Conservation (phyloP, 2,797 vertebrate genomes). For the Tiaroga cobitis region DNA sequence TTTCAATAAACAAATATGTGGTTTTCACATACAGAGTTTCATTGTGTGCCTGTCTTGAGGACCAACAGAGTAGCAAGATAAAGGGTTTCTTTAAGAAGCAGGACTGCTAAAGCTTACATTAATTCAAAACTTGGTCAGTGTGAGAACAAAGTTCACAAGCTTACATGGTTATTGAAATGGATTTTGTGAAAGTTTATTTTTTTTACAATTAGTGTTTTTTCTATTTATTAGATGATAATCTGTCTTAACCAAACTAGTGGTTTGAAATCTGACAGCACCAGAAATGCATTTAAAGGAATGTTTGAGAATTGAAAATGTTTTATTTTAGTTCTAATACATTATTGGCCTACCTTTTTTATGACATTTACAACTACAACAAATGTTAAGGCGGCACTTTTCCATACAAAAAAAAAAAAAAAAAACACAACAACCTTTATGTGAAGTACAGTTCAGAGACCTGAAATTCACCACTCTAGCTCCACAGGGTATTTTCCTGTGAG, state of each 20-base stretch:
- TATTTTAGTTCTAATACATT: not conserved
- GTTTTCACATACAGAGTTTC: constrained; percentile 1
- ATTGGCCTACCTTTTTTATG: not conserved
- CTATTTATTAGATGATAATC: not conserved
- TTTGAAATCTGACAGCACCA: not conserved
- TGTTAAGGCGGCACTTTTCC: not conserved
- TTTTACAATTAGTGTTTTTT: not conserved
- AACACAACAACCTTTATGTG: not conserved
- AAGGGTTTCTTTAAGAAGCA: not conserved
- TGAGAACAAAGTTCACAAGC: not conserved
- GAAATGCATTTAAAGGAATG: not conserved
- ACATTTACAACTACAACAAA: not conserved
- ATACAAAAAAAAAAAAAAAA: not conserved
- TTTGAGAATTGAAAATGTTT: not conserved
- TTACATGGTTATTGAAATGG: not conserved
- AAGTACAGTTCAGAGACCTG: not conserved
- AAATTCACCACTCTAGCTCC: constrained; percentile 91
- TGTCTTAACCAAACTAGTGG: not conserved
- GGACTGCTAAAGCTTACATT: not conserved
- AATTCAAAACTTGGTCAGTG: not conserved
- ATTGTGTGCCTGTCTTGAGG: not conserved
- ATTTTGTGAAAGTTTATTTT: not conserved
- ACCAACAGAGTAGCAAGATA: not conserved
- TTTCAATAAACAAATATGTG: constrained; percentile 39
- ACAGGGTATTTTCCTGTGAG: constrained; percentile 96